phyloP scores from a whole-genome alignment of 1,140 invertebrate species.

The Ostrea edulis region DNA sequence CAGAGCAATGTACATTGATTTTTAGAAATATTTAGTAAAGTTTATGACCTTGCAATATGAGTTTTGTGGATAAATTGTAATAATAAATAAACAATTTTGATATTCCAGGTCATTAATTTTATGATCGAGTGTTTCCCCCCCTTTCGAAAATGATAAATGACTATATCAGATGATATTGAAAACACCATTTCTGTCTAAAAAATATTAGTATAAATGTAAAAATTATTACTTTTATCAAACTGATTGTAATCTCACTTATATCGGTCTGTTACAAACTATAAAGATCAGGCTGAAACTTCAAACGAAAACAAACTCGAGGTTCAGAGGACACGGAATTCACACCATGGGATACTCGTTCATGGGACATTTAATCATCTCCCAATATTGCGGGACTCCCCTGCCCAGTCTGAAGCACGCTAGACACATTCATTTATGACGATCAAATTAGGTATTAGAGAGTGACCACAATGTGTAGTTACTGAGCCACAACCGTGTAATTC shows the following conservation, averaged over 20 bases:
- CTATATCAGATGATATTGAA: neutral
- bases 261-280: neutral
- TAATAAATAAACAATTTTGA: neutral
- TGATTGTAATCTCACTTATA: conserved; percentile 25
- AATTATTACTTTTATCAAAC: neutral
- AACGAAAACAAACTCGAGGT: neutral
- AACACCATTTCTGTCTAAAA: neutral
- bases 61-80: neutral
- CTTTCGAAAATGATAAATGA: conserved; percentile 22
- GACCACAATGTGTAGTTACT: neutral
- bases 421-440: conserved; percentile 14
- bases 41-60: neutral
- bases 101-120: neutral
- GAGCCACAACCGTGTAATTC: neutral
- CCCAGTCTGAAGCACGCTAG: neutral
- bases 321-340: neutral
- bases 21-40: neutral
- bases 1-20: too few relatives aligned
- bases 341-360: neutral
- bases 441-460: conserved; percentile 18
- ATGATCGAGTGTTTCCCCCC: neutral
- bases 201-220: neutral
- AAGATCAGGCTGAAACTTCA: neutral
- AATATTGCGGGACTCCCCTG: neutral
- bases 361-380: conserved; percentile 23